These are phyloP conservation scores for Cricetomys ansorgei DNA, from an alignment of 2,113 vertebrate species.

Conservation along the genomic window DNA sequence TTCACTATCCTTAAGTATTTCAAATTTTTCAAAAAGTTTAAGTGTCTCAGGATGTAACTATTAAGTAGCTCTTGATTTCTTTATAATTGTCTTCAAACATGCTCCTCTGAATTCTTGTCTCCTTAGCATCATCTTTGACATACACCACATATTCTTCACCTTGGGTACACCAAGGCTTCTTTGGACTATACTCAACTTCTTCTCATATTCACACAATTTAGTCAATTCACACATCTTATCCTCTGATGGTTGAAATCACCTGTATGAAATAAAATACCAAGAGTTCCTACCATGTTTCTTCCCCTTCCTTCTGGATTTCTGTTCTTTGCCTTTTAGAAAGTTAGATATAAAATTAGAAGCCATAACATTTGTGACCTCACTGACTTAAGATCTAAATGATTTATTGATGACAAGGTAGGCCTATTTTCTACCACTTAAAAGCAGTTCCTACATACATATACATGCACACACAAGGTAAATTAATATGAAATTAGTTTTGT, in stretches of 20 bases:
- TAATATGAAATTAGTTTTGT: neutral
- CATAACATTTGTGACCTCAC: neutral
- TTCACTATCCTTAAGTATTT: neutral
- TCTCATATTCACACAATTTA: neutral
- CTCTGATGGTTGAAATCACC: neutral
- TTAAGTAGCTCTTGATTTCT: neutral
- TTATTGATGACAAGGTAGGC: neutral
- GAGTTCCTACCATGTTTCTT: neutral
- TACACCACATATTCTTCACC: neutral
- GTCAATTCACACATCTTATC: neutral
- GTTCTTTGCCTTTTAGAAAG: neutral
- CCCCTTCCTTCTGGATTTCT: neutral
- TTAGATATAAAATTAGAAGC: neutral
- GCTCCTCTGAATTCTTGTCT: neutral
- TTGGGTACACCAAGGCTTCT: neutral
- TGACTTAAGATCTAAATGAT: neutral
- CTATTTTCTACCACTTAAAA: neutral
- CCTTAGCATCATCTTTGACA: neutral
- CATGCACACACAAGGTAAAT: neutral
- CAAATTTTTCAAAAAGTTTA: neutral
- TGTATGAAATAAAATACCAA: neutral
- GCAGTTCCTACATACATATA: neutral
- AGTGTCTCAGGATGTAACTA: neutral
- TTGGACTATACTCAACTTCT: neutral
- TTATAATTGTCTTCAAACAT: neutral